phyloP scores from a whole-genome alignment of 2,113 vertebrate species.

The Chelonoidis abingdonii region DNA sequence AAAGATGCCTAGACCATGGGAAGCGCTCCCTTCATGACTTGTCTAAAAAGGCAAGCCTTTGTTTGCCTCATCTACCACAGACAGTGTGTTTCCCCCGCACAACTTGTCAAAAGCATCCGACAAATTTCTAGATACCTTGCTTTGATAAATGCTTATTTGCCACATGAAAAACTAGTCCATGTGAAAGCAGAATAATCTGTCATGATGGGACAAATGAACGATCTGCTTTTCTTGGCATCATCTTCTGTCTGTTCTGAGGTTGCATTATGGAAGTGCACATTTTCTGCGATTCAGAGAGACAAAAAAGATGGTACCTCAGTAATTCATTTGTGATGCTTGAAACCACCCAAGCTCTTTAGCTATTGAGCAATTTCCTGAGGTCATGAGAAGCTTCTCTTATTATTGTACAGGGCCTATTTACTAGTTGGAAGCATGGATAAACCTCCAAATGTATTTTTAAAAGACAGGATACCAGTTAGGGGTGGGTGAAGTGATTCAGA shows the following conservation, averaged over 20 bases:
- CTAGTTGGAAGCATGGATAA: background rate
- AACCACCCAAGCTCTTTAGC: background rate
- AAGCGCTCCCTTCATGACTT: background rate
- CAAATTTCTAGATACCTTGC: background rate
- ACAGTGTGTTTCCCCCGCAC: background rate
- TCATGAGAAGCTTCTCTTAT: background rate
- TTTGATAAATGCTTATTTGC: background rate
- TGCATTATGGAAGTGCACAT: background rate
- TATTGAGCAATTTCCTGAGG: background rate
- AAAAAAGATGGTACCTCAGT: background rate
- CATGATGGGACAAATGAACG: background rate
- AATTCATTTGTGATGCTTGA: background rate
- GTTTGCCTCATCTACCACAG: rapidly evolving
- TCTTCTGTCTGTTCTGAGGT: background rate
- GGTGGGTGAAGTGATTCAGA: background rate
- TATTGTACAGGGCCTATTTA: background rate
- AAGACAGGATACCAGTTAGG: background rate
- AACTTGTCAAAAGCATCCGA: background rate
- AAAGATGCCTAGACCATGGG: background rate
- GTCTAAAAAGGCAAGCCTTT: background rate
- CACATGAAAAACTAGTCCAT: background rate
- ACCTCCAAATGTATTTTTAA: background rate
- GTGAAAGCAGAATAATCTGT: background rate
- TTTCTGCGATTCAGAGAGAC: background rate
- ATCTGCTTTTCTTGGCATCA: background rate